A percentile compares a stretch with the other conserved stretches of the same genome.
Evolutionary conservation across 1,140 invertebrate species (phyloP).

Genomic region (Anoplolepis gracilipes): DNA sequence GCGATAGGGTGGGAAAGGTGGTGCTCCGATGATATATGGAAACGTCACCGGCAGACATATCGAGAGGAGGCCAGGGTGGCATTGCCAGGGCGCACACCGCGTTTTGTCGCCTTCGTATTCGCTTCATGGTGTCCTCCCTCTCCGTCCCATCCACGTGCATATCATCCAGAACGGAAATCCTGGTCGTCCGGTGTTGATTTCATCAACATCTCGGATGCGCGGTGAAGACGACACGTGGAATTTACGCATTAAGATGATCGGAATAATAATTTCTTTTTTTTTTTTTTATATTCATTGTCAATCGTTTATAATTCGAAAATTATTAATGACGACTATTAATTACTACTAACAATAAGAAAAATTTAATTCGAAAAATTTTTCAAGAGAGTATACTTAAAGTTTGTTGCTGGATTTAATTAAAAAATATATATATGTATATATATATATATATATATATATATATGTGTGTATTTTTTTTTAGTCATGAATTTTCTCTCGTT

Average conservation of each 20-base stretch:
- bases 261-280: not conserved
- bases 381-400: not conserved
- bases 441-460: too few species aligned
- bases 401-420: not conserved
- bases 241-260: not conserved
- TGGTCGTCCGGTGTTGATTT: constrained; percentile 23
- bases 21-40: constrained; percentile 82
- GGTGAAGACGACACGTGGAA: not conserved
- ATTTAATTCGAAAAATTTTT: not conserved
- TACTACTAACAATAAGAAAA: not conserved
- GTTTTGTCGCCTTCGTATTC: constrained; percentile 81
- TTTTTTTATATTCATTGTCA: not conserved
- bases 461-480: not conserved
- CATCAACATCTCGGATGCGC: constrained; percentile 25
- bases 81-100: constrained; percentile 68
- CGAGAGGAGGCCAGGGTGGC: constrained; percentile 79
- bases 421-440: too few species aligned
- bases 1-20: constrained; percentile 71
- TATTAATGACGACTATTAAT: not conserved
- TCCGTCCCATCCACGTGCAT: constrained; percentile 51
- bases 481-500: not conserved
- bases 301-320: not conserved
- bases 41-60: constrained; percentile 85
- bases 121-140: constrained; percentile 72
- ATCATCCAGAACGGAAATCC: constrained; percentile 71